A percentile compares a stretch with the other conserved stretches of the same genome.
Conservation (phyloP, 2,113 vertebrate genomes). For the Channa argus region DNA sequence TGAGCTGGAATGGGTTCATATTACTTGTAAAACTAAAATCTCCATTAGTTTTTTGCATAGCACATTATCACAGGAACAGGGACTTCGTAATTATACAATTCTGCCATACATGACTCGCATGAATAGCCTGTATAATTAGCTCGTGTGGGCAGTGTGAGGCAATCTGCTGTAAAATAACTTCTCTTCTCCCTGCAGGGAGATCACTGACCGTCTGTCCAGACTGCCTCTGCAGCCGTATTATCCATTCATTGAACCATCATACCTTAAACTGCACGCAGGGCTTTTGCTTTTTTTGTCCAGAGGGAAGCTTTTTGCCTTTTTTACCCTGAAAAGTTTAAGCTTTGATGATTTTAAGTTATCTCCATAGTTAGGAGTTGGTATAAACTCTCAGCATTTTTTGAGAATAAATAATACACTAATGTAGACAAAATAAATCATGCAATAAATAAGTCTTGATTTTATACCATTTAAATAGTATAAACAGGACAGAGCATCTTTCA, state of each 20-base stretch:
- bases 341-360: slow-evolving; percentile 20
- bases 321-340: slow-evolving; percentile 23
- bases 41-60: slow-evolving; percentile 52
- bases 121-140: slow-evolving; percentile 77
- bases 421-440: no score
- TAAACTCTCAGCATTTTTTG: neutral
- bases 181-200: slow-evolving; percentile 64
- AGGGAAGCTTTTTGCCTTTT: slow-evolving; percentile 32
- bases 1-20: slow-evolving; percentile 23
- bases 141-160: slow-evolving; percentile 73
- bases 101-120: slow-evolving; percentile 73
- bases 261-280: slow-evolving; percentile 42
- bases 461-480: neutral
- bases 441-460: neutral
- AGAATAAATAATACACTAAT: neutral
- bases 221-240: slow-evolving; percentile 59
- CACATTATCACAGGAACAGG: slow-evolving; percentile 54
- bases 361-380: neutral
- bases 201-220: slow-evolving; percentile 72
- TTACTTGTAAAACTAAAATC: slow-evolving; percentile 54
- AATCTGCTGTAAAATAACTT: slow-evolving; percentile 78
- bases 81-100: slow-evolving; percentile 71
- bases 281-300: slow-evolving; percentile 28
- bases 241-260: slow-evolving; percentile 52
- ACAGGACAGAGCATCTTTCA: slow-evolving; percentile 1